These are phyloP conservation scores for Pammene aurita DNA, from an alignment of 2,888 invertebrate species.

Conservation along the genomic window DNA sequence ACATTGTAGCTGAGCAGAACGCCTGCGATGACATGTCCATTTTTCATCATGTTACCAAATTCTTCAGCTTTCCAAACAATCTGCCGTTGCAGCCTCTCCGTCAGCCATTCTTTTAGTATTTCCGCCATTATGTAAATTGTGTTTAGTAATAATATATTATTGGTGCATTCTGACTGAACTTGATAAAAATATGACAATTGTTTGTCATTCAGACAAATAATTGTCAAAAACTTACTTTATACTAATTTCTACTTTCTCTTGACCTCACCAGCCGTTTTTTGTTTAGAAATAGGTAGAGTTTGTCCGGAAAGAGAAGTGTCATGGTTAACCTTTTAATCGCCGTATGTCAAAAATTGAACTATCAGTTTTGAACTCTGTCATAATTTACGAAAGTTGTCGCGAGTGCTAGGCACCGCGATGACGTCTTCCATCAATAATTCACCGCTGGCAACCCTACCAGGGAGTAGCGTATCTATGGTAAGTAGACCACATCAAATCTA, in stretches of 20 bases:
- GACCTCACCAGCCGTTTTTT: too few relatives aligned
- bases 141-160: neutral
- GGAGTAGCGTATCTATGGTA: too few relatives aligned
- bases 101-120: conserved; percentile 84
- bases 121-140: conserved; percentile 76
- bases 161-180: neutral
- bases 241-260: neutral
- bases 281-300: too few relatives aligned
- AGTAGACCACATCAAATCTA: too few relatives aligned
- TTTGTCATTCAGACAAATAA: neutral
- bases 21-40: conserved; percentile 82
- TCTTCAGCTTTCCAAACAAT: conserved; percentile 80
- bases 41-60: conserved; percentile 82
- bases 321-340: too few relatives aligned
- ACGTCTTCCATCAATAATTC: too few relatives aligned
- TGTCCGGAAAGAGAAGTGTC: too few relatives aligned
- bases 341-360: too few relatives aligned
- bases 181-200: neutral
- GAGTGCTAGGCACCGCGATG: too few relatives aligned
- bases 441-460: too few relatives aligned
- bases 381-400: too few relatives aligned
- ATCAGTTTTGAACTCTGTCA: too few relatives aligned
- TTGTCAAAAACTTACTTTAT: neutral
- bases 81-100: conserved; percentile 79
- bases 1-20: conserved; percentile 84